Conservation (phyloP, 2,113 vertebrate species). For the Corythaeola cristata region DNA sequence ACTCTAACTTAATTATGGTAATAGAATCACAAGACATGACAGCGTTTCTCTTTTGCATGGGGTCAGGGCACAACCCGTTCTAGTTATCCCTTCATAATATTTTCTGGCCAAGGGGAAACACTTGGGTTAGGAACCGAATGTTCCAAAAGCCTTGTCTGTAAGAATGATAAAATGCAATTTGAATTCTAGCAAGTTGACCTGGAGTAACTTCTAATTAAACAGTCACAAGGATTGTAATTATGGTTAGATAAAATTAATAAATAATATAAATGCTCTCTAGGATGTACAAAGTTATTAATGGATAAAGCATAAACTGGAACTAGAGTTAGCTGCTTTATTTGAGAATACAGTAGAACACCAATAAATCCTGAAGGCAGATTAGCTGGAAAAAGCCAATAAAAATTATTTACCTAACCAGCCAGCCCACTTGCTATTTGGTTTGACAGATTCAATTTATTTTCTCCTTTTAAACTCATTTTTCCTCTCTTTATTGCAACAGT, state of each 20-base stretch:
- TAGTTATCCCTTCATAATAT: neutral
- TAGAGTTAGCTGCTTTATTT: constrained; percentile 63
- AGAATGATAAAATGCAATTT: neutral
- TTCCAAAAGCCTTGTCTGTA: neutral
- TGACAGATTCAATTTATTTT: constrained; percentile 71
- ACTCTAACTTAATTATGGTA: neutral
- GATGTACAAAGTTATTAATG: constrained; percentile 71
- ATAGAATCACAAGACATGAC: neutral
- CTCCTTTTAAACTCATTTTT: constrained; percentile 66
- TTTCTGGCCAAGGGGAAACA: neutral
- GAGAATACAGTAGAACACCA: constrained; percentile 31
- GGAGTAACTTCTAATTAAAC: constrained; percentile 59
- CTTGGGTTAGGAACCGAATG: neutral
- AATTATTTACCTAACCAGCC: constrained; percentile 68
- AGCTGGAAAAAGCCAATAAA: constrained; percentile 62
- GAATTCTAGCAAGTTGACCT: constrained; percentile 52
- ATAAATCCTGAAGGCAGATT: constrained; percentile 65
- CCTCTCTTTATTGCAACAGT: constrained; percentile 57
- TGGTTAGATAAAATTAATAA: constrained; percentile 61
- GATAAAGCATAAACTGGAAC: constrained; percentile 59
- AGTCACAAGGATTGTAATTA: constrained; percentile 17
- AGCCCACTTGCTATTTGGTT: constrained; percentile 53
- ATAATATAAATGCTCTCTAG: constrained; percentile 62
- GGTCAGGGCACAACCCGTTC: neutral
- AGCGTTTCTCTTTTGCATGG: neutral